A percentile compares a stretch with the other conserved stretches of the same genome.
Conservation (phyloP, 2,888 invertebrate species). For the Xiphydria camelus region DNA sequence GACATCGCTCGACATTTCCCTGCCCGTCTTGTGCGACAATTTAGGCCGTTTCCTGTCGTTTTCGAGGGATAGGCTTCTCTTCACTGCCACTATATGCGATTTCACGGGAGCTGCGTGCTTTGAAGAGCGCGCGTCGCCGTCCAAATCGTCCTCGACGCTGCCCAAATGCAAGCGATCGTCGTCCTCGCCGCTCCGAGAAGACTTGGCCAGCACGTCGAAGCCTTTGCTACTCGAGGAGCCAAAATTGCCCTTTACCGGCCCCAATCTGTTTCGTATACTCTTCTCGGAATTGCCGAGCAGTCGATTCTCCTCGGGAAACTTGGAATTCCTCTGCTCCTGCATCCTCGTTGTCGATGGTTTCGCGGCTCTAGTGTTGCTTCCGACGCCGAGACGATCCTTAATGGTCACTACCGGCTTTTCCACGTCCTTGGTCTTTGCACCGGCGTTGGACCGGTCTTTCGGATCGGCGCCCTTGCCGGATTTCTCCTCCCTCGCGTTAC, state of each 20-base stretch:
- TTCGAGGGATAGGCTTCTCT: slow-evolving; percentile 25
- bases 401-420: slow-evolving; percentile 30
- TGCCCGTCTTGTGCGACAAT: slow-evolving; percentile 12
- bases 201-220: neutral
- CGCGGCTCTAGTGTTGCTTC: slow-evolving; percentile 11
- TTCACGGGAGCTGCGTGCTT: slow-evolving; percentile 39
- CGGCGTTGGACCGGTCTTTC: slow-evolving; percentile 22
- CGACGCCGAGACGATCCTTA: slow-evolving; percentile 44
- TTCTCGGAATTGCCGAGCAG: slow-evolving; percentile 26
- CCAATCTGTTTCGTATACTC: slow-evolving; percentile 21
- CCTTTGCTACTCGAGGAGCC: slow-evolving; percentile 20
- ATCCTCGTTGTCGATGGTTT: no score
- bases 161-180: slow-evolving; percentile 70
- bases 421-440: neutral
- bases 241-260: slow-evolving; percentile 21
- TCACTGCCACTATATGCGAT: slow-evolving; percentile 52
- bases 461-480: slow-evolving; percentile 18
- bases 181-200: slow-evolving; percentile 58
- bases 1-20: slow-evolving; percentile 17
- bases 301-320: slow-evolving; percentile 20
- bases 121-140: slow-evolving; percentile 25
- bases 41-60: slow-evolving; percentile 27
- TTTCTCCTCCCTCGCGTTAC: slow-evolving; percentile 28
- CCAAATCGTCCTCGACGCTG: slow-evolving; percentile 62
- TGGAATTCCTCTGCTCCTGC: slow-evolving; percentile 11